Conservation (phyloP, 2,888 invertebrate genomes). For the Drosophila longiperda region DNA sequence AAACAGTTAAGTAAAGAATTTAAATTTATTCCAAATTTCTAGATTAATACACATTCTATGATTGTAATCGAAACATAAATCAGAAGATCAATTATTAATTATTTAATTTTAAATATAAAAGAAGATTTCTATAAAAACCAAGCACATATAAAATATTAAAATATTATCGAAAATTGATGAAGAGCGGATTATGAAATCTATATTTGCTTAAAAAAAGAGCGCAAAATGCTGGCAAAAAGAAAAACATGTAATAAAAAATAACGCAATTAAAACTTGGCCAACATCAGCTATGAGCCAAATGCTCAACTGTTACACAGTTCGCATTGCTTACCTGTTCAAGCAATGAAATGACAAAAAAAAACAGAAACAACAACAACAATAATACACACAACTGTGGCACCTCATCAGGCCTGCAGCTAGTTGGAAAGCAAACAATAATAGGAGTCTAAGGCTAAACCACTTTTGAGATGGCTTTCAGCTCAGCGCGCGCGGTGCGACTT, state of each 20-base stretch:
- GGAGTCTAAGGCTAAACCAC: constrained; percentile 50
- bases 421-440: constrained; percentile 10
- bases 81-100: neutral
- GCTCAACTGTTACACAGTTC: neutral
- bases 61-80: neutral
- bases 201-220: neutral
- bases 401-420: constrained; percentile 11
- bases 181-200: neutral
- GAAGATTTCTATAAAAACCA: neutral
- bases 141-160: too few species aligned
- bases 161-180: neutral
- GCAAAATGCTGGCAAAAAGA: neutral
- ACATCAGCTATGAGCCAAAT: constrained; percentile 4
- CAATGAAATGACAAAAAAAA: constrained; percentile 20
- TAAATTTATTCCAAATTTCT: neutral
- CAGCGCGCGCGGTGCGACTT: constrained; percentile 62
- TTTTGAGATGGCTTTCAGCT: constrained; percentile 76
- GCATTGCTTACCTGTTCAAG: constrained; percentile 6
- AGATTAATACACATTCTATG: neutral
- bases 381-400: constrained; percentile 8
- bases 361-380: too few species aligned
- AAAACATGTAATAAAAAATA: neutral
- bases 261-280: constrained; percentile 2
- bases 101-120: neutral
- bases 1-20: neutral